Conservation (phyloP, 2,888 invertebrate species). For the Oligia latruncula region DNA sequence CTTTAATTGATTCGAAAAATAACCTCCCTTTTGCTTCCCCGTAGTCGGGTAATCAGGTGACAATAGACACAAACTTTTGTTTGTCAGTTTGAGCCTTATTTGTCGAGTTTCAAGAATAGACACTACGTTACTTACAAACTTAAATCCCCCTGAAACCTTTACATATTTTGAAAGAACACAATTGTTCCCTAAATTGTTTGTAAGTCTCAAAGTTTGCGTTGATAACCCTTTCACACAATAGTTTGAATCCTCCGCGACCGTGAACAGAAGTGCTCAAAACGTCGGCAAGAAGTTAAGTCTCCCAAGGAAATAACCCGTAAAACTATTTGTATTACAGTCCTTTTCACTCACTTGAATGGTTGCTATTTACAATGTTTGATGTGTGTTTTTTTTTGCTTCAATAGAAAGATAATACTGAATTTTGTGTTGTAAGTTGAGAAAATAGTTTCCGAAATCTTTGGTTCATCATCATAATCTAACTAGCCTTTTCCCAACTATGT, state of each 20-base stretch:
- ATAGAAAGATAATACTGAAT: background rate
- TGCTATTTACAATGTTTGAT: slow-evolving; percentile 29
- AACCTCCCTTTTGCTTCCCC: no score
- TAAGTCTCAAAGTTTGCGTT: slow-evolving; percentile 52
- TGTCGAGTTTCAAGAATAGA: background rate
- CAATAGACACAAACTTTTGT: background rate
- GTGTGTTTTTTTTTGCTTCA: background rate
- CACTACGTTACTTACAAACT: background rate
- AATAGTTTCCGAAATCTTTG: no score
- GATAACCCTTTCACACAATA: slow-evolving; percentile 53
- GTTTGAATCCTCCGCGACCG: slow-evolving; percentile 32
- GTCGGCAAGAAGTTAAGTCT: slow-evolving; percentile 49
- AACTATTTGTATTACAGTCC: slow-evolving; percentile 60
- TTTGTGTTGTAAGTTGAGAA: no score
- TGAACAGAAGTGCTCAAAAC: slow-evolving; percentile 44
- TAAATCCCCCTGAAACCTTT: slow-evolving; percentile 12
- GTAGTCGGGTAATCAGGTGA: no score
- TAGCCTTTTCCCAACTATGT: no score
- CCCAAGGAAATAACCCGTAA: slow-evolving; percentile 48
- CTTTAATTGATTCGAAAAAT: background rate
- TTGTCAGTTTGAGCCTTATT: background rate
- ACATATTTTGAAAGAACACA: slow-evolving; percentile 40
- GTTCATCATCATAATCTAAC: no score
- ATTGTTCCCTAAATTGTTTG: slow-evolving; percentile 48
- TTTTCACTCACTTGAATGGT: slow-evolving; percentile 39